Evolutionary conservation across 2,797 vertebrate genomes (phyloP).

Genomic region (Carapus acus): DNA sequence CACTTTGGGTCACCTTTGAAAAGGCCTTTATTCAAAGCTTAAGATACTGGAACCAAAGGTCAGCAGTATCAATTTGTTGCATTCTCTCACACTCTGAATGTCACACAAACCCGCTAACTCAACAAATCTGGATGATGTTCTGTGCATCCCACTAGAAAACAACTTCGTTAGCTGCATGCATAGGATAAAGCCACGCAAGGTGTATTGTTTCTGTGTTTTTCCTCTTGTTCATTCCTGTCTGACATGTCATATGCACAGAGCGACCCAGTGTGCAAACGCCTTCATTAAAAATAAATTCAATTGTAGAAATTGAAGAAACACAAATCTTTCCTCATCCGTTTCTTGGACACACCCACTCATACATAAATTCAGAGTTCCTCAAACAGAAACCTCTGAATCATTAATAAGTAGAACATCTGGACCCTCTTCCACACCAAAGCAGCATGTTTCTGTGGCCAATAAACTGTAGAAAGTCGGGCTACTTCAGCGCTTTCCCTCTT

Average conservation of each 20-base stretch:
- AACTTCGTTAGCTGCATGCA: constrained; percentile 1
- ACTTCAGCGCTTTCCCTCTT: constrained; percentile 8
- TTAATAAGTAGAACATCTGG: constrained; percentile 54
- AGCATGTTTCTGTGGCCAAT: constrained; percentile 23
- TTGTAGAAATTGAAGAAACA: constrained; percentile 11
- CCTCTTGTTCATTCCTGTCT: neutral
- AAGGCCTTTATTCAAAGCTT: no score
- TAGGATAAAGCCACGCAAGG: neutral
- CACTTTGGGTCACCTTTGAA: constrained; percentile 1
- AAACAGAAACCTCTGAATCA: constrained; percentile 47
- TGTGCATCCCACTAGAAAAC: neutral
- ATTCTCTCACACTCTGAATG: neutral
- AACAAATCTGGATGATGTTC: no score
- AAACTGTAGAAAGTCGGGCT: constrained; percentile 17
- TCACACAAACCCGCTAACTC: neutral
- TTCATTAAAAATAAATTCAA: constrained; percentile 5
- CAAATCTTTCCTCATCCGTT: constrained; percentile 18
- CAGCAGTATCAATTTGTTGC: no score
- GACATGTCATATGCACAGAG: neutral
- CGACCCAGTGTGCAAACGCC: neutral
- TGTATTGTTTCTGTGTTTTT: neutral
- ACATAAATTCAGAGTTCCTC: constrained; percentile 25
- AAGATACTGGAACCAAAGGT: no score
- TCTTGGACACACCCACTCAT: constrained; percentile 17
- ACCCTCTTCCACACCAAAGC: constrained; percentile 28